phyloP scores from a whole-genome alignment of 2,797 vertebrate species.

The Scolopax bukidnonensis region DNA sequence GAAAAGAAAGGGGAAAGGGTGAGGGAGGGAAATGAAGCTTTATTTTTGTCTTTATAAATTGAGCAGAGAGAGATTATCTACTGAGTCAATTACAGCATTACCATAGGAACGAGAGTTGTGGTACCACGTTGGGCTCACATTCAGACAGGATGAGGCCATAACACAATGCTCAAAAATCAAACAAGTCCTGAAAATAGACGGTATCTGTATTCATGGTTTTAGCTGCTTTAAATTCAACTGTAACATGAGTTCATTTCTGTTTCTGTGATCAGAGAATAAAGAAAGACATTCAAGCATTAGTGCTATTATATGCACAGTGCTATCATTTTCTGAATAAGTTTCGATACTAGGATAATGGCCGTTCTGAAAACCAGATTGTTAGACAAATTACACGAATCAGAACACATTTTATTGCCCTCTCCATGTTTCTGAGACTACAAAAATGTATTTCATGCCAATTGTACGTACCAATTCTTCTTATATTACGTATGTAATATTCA shows the following conservation, averaged over 20 bases:
- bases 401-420: background rate
- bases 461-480: background rate
- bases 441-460: background rate
- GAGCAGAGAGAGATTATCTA: background rate
- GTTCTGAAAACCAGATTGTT: background rate
- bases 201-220: background rate
- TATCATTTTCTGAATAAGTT: background rate
- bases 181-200: background rate
- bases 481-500: background rate
- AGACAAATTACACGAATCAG: background rate
- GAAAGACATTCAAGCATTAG: background rate
- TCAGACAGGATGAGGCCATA: background rate
- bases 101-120: background rate
- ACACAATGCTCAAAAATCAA: background rate
- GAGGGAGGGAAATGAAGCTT: background rate
- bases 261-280: background rate
- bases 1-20: accelerated
- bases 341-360: background rate
- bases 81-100: background rate
- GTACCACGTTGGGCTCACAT: background rate
- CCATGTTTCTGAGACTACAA: background rate
- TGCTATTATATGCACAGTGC: background rate
- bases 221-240: background rate
- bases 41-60: background rate
- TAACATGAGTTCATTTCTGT: background rate